Base-by-base conservation (phyloP, 2,888 invertebrate species). In the Eupithecia abbreviata region DNA sequence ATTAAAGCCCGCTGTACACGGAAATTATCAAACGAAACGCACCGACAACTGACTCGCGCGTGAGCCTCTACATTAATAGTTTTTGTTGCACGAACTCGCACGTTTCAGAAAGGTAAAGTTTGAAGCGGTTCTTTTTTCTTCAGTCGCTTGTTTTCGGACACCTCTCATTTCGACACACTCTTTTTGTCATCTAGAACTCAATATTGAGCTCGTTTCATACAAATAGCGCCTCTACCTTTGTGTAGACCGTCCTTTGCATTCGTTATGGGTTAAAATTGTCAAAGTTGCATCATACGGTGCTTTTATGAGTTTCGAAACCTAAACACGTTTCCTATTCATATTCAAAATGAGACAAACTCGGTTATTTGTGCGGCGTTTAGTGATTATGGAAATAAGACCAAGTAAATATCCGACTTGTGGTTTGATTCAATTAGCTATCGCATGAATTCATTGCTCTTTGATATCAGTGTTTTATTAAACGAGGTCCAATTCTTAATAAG, bases 11-110 rank as follows among this genome's bases (percentile, higher is more conserved):
- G 89, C 89, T 91, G 91, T 93, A 92, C 91, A 92, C 92, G 91
- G 91, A 92, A 92, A 93, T 94, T 93, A 94, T 94, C 93, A 93
- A 93, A 93, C 94, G 93, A 90, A 92, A 93, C 92, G 90, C 92
- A 93, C 92, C 90, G 90, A 91, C 91, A 90, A 91, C 87, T 90
- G 93, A 93, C 85, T 93, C 91, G 90, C 85, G 92, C 91, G 93
- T 89, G 90, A 90, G 90, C 87, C 89, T 90, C 90, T 91, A 91
- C 91, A 91, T 92, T 92, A 91, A 93, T 93, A 93, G 93, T 93
- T 94, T 93, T 94, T 93, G 93, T 93, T 84, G 18, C 85, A 73
- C 88, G 87, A 90, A 90, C 90, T 90, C 90, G 81, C 85, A 85
- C 86, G 89, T 90, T 90, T 89, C 88, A 89, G 88, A 89, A 90